Evolutionary conservation across 2,888 invertebrate species (phyloP).

Genomic region (Stegophylla sp.): DNA sequence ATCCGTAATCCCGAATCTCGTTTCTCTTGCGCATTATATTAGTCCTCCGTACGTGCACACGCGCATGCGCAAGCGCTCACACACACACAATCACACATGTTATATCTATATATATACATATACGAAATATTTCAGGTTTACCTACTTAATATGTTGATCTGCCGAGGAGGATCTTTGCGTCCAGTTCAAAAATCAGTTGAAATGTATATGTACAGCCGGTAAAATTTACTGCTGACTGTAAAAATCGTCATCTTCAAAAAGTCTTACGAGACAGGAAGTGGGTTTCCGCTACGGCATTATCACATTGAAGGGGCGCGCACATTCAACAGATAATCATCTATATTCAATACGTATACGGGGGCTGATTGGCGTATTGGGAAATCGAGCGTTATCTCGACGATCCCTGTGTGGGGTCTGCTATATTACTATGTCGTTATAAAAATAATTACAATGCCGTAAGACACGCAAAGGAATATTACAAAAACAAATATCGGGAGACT

Average conservation of each 20-base stretch:
- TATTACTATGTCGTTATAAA: no score
- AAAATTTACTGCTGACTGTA: background rate
- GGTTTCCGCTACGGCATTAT: background rate
- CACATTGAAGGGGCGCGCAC: background rate
- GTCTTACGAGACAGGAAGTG: background rate
- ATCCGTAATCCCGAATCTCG: constrained; percentile 54
- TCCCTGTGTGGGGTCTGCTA: no score
- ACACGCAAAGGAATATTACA: no score
- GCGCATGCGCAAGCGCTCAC: no score
- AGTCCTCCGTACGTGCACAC: constrained; percentile 2
- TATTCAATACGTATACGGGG: background rate
- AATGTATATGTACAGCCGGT: background rate
- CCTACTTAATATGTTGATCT: constrained; percentile 54
- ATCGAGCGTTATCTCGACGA: no score
- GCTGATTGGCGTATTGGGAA: no score
- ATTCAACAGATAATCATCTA: background rate
- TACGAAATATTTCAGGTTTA: constrained; percentile 49
- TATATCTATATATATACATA: no score
- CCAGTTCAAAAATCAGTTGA: background rate
- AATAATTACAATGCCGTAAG: no score
- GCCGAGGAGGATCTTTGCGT: constrained; percentile 4
- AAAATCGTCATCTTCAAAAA: constrained; percentile 17
- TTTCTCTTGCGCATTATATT: constrained; percentile 32
- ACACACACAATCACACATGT: no score
- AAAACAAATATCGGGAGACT: no score